A percentile compares a stretch with the other conserved stretches of the same genome.
phyloP scores from a whole-genome alignment of 1,140 invertebrate genomes.

The Zaprionus ghesquierei region DNA sequence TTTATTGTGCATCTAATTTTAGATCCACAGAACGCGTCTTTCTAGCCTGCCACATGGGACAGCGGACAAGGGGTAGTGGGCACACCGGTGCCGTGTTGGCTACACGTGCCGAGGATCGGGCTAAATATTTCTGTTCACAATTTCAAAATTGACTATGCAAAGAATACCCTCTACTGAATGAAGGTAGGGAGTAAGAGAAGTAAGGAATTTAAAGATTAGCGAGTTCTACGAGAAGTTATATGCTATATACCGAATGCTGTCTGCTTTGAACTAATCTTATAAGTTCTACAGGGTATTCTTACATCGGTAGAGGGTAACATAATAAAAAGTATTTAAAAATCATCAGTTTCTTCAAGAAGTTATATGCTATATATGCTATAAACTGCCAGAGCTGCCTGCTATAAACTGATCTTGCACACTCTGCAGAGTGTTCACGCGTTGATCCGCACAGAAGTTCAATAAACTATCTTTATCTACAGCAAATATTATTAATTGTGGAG shows the following conservation, averaged over 20 bases:
- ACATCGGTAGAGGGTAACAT: no score
- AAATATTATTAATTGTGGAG: slow-evolving; percentile 2
- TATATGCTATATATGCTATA: background rate
- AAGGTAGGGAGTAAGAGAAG: background rate
- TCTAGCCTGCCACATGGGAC: background rate
- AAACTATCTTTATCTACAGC: background rate
- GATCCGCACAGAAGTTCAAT: background rate
- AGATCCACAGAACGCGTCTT: slow-evolving; percentile 4
- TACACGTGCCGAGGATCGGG: background rate
- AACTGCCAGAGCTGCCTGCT: no score
- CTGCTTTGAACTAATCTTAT: no score
- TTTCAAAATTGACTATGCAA: background rate
- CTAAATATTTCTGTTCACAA: background rate
- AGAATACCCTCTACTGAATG: background rate
- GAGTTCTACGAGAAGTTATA: background rate
- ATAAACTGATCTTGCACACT: no score
- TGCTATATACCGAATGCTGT: no score
- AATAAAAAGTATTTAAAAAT: no score
- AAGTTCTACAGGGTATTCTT: no score
- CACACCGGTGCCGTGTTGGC: no score
- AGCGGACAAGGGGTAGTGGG: no score
- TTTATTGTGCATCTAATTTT: slow-evolving; percentile 20
- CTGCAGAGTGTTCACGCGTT: background rate
- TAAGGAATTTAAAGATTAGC: background rate
- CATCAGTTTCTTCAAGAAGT: background rate